These are phyloP conservation scores for Hippocampus guttulatus DNA, from an alignment of 2,113 vertebrate species.

Conservation along the genomic window DNA sequence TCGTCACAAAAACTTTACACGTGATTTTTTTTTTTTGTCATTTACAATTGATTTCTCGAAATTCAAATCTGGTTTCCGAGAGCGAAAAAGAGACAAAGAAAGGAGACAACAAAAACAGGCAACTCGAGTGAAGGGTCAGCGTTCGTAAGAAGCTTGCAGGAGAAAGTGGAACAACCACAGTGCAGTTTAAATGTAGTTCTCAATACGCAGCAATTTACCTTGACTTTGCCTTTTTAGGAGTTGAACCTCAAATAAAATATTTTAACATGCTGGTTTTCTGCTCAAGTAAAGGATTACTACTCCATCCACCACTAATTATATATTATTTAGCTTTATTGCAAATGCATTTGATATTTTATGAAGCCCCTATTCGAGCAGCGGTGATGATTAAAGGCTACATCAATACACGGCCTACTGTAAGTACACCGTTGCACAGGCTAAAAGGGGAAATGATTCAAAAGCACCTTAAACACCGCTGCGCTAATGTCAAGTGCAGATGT, in stretches of 20 bases:
- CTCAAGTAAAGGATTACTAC: slow-evolving; percentile 7
- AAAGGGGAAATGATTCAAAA: slow-evolving; percentile 37
- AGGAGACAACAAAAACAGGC: not conserved
- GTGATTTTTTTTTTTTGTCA: not conserved
- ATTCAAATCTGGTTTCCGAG: not conserved
- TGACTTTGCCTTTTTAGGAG: not conserved
- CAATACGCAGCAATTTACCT: not conserved
- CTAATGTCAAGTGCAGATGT: slow-evolving; percentile 42
- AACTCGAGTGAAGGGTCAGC: not conserved
- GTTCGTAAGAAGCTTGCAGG: not conserved
- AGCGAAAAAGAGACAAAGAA: not conserved
- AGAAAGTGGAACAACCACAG: not conserved
- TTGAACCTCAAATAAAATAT: slow-evolving; percentile 3
- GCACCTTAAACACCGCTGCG: slow-evolving; percentile 26
- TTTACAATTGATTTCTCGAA: not conserved
- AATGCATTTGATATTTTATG: slow-evolving; percentile 8
- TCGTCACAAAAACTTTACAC: not conserved
- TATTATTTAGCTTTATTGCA: slow-evolving; percentile 11
- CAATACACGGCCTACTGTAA: slow-evolving; percentile 6
- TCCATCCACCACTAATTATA: slow-evolving; percentile 5
- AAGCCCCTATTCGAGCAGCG: slow-evolving; percentile 1
- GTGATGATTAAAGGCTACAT: slow-evolving; percentile 5
- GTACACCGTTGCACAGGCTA: not conserved
- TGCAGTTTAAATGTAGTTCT: not conserved
- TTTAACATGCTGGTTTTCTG: slow-evolving; percentile 11